Base-by-base conservation (phyloP, 2,888 invertebrate species). In the Silvanus unidentatus region DNA sequence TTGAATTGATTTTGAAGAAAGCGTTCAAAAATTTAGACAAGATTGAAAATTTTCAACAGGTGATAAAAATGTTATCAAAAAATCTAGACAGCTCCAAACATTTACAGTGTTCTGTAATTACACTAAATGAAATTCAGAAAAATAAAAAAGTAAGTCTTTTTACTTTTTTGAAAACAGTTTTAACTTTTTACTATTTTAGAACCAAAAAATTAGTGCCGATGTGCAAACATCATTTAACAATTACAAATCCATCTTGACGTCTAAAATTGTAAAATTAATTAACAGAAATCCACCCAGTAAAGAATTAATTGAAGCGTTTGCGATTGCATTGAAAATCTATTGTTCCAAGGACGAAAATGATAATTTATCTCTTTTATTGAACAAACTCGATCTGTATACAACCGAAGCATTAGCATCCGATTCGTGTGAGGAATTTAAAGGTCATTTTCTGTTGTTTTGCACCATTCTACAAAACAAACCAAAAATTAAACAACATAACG, bases 391-490 rank as follows among this genome's bases (percentile, higher is more conserved):
- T 10, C 38, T 48, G 29, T 63, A 61, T 47, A 16, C 57, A 5
- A 48, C 58, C 10, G 54, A 53, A 45, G 52, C 56, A 35, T 41
- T 60, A 41, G 35, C 6, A 54, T 51, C 42, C 27, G 5, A 13
- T 48, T 47, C 3, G 36, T 36, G 42, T 22, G 42, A 54, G 34
- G 52, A 60, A 45, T 43, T 52, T 6, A 53, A 55, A 46, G 62
- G 62, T 9, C 48, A 48, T 47, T 48, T 64, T 16, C 39, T 57
- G 10, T 50, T 70, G 30, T 65, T 69, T 43, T 56, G 51, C 13
- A 62, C 64, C 8, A 47, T 69, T 40, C 49, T 70, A 35, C 54
- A 62, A 37, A 59, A 69, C 44, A 66, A 64, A 53, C 42, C 57
- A 2, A 52, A 59, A 52, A 40, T 61, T 16, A 50, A 57, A 43